A percentile compares a stretch with the other conserved stretches of the same genome.
Conservation (phyloP, 1,140 invertebrate species). For the Chionoecetes opilio region DNA sequence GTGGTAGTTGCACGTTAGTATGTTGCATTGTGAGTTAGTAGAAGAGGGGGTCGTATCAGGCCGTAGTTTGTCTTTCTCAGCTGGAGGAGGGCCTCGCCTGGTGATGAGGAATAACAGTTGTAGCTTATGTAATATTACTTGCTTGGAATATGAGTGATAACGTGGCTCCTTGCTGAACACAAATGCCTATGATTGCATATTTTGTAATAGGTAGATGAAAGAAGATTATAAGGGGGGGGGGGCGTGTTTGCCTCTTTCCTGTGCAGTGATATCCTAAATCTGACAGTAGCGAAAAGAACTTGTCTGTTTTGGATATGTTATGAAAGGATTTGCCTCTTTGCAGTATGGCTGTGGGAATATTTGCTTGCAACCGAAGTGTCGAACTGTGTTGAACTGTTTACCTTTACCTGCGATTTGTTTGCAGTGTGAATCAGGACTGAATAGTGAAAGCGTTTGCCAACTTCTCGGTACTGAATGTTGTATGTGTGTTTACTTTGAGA, state of each 20-base stretch:
- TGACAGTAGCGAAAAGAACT: not conserved
- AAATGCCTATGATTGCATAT: not conserved
- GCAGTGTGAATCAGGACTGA: not conserved
- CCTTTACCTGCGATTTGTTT: not conserved
- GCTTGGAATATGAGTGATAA: not conserved
- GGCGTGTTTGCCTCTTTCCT: not conserved
- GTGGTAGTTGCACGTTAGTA: not conserved
- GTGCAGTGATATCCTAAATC: not conserved
- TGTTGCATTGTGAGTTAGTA: not conserved
- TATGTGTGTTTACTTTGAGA: not conserved
- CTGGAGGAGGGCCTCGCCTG: not conserved
- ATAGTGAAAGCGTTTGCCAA: not conserved
- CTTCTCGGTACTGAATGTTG: not conserved
- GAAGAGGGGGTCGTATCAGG: not conserved
- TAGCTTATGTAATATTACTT: not conserved
- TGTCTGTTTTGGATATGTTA: not conserved
- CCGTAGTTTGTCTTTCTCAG: not conserved
- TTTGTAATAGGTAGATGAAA: not conserved
- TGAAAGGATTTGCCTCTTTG: not conserved
- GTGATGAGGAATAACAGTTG: not conserved
- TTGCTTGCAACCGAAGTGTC: not conserved
- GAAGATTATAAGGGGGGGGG: no score
- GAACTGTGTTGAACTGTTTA: not conserved
- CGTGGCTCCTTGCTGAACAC: not conserved
- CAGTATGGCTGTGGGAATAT: not conserved